Conservation (phyloP, 2,113 vertebrate genomes). For the Ptychochromis oligacanthus region DNA sequence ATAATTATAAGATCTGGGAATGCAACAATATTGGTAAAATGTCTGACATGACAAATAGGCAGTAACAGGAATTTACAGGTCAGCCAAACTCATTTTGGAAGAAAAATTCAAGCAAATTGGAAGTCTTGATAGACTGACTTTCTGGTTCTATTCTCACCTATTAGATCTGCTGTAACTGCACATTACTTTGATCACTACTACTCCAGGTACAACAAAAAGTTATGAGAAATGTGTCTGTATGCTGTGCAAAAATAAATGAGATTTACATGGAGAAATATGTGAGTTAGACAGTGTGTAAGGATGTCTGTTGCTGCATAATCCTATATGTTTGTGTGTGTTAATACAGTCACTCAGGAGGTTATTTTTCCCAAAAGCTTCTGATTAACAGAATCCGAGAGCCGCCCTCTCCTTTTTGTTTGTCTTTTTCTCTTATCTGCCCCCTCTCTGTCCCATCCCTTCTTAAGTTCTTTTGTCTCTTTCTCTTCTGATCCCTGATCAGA, state of each 20-base stretch:
- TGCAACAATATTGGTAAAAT: neutral
- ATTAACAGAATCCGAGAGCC: slow-evolving; percentile 62
- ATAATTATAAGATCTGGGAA: neutral
- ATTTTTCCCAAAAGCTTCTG: slow-evolving; percentile 65
- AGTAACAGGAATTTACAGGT: neutral
- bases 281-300: neutral
- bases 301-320: neutral
- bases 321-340: slow-evolving; percentile 10
- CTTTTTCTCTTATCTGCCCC: neutral
- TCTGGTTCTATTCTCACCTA: neutral
- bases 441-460: neutral
- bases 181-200: no score
- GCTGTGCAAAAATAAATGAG: neutral
- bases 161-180: neutral
- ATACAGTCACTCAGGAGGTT: slow-evolving; percentile 32
- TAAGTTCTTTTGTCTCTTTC: neutral
- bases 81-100: neutral
- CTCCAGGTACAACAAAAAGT: no score
- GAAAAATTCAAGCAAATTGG: no score
- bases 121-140: neutral
- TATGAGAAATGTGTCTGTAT: neutral
- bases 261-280: neutral
- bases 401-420: neutral
- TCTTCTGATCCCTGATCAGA: neutral
- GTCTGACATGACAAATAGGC: neutral